These are phyloP conservation scores for Centropus unirufus DNA, from an alignment of 2,113 vertebrate genomes.

Conservation along the genomic window DNA sequence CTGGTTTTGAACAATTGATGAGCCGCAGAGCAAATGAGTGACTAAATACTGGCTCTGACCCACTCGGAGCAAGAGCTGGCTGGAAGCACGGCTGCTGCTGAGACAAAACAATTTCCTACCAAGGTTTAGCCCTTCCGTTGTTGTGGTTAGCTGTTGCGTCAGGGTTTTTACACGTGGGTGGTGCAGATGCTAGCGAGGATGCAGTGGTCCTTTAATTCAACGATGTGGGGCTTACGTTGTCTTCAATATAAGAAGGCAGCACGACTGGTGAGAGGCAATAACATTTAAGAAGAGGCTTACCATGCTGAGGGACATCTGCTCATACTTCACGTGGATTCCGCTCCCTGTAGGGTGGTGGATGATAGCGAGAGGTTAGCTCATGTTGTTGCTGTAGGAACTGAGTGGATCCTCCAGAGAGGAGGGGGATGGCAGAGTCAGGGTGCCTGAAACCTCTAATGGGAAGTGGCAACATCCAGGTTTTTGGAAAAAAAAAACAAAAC, in stretches of 20 bases:
- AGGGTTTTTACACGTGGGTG: constrained; percentile 9
- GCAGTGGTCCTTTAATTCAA: neutral
- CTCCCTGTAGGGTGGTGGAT: constrained; percentile 10
- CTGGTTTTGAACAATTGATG: accelerated
- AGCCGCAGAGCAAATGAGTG: neutral
- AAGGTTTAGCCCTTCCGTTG: neutral
- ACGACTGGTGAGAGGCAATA: neutral
- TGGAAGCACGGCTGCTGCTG: neutral
- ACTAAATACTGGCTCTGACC: neutral
- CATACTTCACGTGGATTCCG: neutral
- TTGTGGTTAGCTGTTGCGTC: neutral
- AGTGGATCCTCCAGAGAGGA: neutral
- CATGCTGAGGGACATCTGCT: constrained; percentile 65
- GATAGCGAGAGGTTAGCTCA: neutral
- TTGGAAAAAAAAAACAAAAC: neutral
- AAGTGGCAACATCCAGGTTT: neutral
- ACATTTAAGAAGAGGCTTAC: constrained; percentile 18
- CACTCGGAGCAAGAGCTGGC: neutral
- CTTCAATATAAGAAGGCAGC: neutral
- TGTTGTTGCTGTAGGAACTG: neutral
- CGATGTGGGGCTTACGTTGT: neutral
- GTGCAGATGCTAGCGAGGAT: constrained; percentile 60
- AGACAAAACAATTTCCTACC: neutral
- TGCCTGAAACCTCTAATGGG: accelerated
- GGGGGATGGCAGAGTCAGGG: accelerated